phyloP scores from a whole-genome alignment of 1,140 invertebrate species.

The Lasioglossum albipes region DNA sequence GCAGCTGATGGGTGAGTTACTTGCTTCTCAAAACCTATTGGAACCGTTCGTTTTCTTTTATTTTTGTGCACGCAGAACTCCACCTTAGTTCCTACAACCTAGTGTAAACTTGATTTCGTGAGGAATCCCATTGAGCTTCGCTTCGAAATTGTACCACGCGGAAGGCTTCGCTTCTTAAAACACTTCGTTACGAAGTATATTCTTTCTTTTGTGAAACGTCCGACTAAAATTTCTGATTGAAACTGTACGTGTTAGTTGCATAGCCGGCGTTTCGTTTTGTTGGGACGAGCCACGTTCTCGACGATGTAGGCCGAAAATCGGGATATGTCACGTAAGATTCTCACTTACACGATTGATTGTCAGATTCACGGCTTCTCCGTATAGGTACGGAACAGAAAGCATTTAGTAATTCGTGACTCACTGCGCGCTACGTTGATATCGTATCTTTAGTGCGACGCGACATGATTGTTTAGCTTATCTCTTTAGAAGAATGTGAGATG shows the following conservation, averaged over 20 bases:
- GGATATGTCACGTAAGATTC: slow-evolving; percentile 43
- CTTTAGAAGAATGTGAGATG: slow-evolving; percentile 29
- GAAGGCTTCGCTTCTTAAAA: slow-evolving; percentile 5
- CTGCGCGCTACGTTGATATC: slow-evolving; percentile 51
- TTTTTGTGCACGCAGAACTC: neutral
- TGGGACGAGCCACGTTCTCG: slow-evolving; percentile 33
- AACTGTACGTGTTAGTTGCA: slow-evolving; percentile 32
- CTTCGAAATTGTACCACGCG: neutral
- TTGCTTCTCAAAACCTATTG: too few relatives aligned
- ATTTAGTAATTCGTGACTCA: slow-evolving; percentile 55
- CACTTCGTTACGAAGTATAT: neutral
- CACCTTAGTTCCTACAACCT: neutral
- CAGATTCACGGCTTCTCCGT: neutral
- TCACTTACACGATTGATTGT: slow-evolving; percentile 8
- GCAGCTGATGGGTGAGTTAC: slow-evolving; percentile 68
- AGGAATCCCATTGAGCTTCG: neutral
- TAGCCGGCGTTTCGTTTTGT: slow-evolving; percentile 36
- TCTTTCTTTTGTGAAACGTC: neutral
- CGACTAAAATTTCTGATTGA: slow-evolving; percentile 30
- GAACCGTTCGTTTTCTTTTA: neutral
- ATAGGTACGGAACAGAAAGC: neutral
- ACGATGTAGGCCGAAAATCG: slow-evolving; percentile 21
- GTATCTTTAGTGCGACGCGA: slow-evolving; percentile 59
- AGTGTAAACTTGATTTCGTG: neutral
- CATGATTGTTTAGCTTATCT: slow-evolving; percentile 58